Base-by-base conservation (phyloP, 2,888 invertebrate species). In the Heliconius sara region DNA sequence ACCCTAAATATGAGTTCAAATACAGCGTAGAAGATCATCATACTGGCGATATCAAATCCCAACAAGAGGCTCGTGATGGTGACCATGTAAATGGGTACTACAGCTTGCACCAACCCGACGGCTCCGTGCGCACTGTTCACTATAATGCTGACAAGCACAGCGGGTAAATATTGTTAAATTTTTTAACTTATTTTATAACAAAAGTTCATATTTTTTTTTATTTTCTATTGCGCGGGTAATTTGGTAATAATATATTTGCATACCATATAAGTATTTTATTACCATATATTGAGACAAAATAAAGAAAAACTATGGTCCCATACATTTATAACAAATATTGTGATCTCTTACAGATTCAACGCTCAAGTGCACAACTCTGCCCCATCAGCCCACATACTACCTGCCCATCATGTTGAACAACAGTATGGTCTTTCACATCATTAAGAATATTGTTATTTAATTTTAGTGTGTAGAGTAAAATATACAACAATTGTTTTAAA, bases 131-230 rank as follows among this genome's bases (percentile, higher is more conserved):
- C 84, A 95, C 95, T 72, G 96, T 96, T 52, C 92, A 96, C 91
- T 96, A 96, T 89, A 95, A 95, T 81, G 96, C 96, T 83, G 96
- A 96, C 84, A 95, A 95, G 84, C 95, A 96, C 85, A 95, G 93
- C 86, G 96, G 96, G 93, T 96, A 92, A 85, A 90, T 86, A 71
- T 57, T 6, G 52, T 74, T 60, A 34, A 30, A 39, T 1, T 0
- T 39, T 39, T 39, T 9, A 39, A 39, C 9, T 39, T 22, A 52
- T 22, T 52, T 52, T 7, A 52, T 22, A 22, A 22, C 52, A 52
- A 52, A 22, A 52, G 52, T 52, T 52, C 52, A 57, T 60, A 47
- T 6, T 6, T 39, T 39, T 39, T 1, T 39, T 10, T 10, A 10
- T 9, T 39, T 10, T 39, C 39, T 39, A 1, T 39, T 10, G 0